Base-by-base conservation (phyloP, 2,113 vertebrate genomes). In the Ceyx melanurus region DNA sequence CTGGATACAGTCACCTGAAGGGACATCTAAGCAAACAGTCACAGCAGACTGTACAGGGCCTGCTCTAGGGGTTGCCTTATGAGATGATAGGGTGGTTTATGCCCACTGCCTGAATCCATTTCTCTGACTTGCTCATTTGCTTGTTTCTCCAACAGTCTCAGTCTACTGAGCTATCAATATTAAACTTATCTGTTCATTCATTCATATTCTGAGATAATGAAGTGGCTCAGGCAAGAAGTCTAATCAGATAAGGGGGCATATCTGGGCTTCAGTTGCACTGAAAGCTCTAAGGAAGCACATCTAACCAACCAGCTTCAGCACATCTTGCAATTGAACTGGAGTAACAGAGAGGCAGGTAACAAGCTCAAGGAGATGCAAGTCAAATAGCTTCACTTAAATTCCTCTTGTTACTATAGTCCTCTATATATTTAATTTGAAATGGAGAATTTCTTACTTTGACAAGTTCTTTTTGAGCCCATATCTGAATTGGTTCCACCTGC, bases 401-500 rank as follows among this genome's bases (percentile, higher is more conserved):
- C 17, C 25, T 58, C 0, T 14, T 50, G 25, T 58, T 66, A 40
- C 2, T 48, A 89, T 11, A 88, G 82, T 93, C 25, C 18, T 40
- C 33, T 4, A 33, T 6, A 43, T 20, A 64, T 45, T 57, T 86
- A 79, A 91, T 33, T n/a, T 67, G 20, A 40, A 67, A 48, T 51
- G 29, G 20, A 93, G 10, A 82, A 76, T 48, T 67, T 77, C 97
- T 97, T 98, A 99, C 99, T 97, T 99, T 99, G 51, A 99, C 99
- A 65, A 99, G 98, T 78, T 99, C 99, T 91, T 99, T 98, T 90
- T 99, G 99, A 51, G 99, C 98, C 99, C 99, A 99, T 95, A 99
- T 99, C 97, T 99, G 99, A 94, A 99, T 99, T 58, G 99, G 99
- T 90, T 99, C 99, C 82, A 99, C 99, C 93, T 99, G 99, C 82